These are phyloP conservation scores for Candoia aspera DNA, from an alignment of 2,113 vertebrate species.

Conservation along the genomic window DNA sequence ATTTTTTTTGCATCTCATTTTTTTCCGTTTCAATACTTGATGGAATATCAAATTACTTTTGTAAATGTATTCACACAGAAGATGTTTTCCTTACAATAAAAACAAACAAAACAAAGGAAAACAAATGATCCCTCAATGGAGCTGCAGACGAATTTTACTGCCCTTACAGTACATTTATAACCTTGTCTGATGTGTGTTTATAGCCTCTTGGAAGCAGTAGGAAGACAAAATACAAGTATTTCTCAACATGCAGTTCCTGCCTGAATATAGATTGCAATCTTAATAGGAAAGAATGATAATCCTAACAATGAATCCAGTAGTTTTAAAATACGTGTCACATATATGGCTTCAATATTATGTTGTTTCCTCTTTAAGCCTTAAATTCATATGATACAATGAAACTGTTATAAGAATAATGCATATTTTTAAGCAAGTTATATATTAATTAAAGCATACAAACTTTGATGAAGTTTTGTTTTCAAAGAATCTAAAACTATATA, in stretches of 20 bases:
- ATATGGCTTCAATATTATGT: constrained; percentile 22
- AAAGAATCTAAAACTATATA: constrained; percentile 25
- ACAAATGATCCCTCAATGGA: constrained; percentile 9
- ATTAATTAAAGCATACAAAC: constrained; percentile 40
- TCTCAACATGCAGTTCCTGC: constrained; percentile 8
- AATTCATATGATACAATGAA: not conserved
- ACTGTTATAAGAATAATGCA: constrained; percentile 10
- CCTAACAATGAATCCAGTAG: not conserved
- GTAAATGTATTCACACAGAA: constrained; percentile 6
- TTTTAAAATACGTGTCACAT: not conserved
- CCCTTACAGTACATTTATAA: not conserved
- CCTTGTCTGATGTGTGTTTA: not conserved
- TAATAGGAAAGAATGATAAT: constrained; percentile 4
- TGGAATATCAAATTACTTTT: constrained; percentile 16
- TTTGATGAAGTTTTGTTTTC: constrained; percentile 34
- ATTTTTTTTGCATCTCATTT: not conserved
- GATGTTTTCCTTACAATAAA: not conserved
- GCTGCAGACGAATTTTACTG: constrained; percentile 29
- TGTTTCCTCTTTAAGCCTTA: not conserved
- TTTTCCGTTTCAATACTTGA: not conserved
- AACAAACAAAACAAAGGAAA: not conserved
- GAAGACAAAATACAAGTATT: constrained; percentile 32
- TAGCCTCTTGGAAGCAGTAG: constrained; percentile 1
- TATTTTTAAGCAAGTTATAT: not conserved
- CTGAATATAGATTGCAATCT: constrained; percentile 20